Conservation (phyloP, 2,797 vertebrate genomes). For the Enteromius paludinosus region DNA sequence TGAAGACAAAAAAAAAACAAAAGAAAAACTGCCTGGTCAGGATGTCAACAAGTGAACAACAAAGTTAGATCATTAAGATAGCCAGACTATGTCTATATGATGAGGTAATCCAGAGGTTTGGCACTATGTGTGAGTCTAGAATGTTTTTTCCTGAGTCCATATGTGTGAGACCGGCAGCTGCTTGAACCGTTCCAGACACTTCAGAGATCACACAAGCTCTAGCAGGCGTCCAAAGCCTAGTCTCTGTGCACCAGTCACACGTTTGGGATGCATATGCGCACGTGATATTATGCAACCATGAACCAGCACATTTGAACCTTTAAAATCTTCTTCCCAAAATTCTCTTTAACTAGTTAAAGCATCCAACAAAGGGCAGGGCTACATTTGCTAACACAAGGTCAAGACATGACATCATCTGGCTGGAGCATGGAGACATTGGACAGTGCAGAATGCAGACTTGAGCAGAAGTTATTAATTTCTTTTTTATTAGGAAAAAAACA, state of each 20-base stretch:
- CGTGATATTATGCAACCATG: constrained; percentile 40
- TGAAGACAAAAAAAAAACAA: neutral
- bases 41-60: constrained; percentile 22
- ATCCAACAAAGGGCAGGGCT: constrained; percentile 25
- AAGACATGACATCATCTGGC: constrained; percentile 63
- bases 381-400: constrained; percentile 56
- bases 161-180: constrained; percentile 5
- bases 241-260: constrained; percentile 49
- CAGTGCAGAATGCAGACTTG: constrained; percentile 13
- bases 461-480: neutral
- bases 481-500: neutral
- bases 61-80: neutral
- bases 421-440: constrained; percentile 12
- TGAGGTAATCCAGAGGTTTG: constrained; percentile 2
- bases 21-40: neutral
- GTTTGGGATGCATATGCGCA: constrained; percentile 49
- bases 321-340: constrained; percentile 19
- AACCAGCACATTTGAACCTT: constrained; percentile 35
- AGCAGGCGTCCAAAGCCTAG: constrained; percentile 29
- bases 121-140: constrained; percentile 7
- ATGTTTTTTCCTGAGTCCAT: constrained; percentile 15
- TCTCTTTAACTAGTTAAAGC: constrained; percentile 24
- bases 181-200: constrained; percentile 41
- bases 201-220: constrained; percentile 21
- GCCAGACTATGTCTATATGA: constrained; percentile 16